phyloP scores from a whole-genome alignment of 2,888 invertebrate genomes.

The Pristionchus mayeri region DNA sequence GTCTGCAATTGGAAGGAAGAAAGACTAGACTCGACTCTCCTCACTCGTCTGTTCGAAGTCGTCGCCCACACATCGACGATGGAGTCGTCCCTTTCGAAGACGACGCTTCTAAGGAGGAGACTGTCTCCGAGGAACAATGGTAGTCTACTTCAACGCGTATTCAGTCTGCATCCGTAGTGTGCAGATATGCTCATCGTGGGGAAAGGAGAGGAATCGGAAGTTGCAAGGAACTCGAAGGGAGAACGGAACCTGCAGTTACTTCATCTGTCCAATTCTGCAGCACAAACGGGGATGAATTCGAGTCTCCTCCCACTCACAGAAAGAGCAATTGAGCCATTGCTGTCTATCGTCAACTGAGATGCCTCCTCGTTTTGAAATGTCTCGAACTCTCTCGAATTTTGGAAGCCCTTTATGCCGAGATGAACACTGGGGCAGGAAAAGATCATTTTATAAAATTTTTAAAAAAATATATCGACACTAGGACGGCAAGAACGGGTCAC shows the following conservation, averaged over 20 bases:
- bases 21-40: background rate
- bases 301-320: background rate
- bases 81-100: background rate
- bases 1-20: background rate
- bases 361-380: background rate
- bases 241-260: background rate
- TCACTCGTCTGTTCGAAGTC: background rate
- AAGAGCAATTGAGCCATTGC: background rate
- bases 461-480: too few relatives aligned
- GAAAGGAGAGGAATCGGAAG: background rate
- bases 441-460: too few relatives aligned
- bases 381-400: background rate
- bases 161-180: background rate
- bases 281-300: too few relatives aligned
- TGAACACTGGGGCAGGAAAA: too few relatives aligned
- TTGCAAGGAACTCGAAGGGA: background rate
- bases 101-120: background rate
- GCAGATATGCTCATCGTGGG: background rate
- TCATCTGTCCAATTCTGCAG: too few relatives aligned
- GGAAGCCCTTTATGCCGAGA: too few relatives aligned
- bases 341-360: background rate
- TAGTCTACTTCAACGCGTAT: background rate
- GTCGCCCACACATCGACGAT: background rate
- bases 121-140: background rate
- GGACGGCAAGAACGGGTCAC: too few relatives aligned